Conservation (phyloP, 2,797 vertebrate species). For the Pteronotus mesoamericanus region DNA sequence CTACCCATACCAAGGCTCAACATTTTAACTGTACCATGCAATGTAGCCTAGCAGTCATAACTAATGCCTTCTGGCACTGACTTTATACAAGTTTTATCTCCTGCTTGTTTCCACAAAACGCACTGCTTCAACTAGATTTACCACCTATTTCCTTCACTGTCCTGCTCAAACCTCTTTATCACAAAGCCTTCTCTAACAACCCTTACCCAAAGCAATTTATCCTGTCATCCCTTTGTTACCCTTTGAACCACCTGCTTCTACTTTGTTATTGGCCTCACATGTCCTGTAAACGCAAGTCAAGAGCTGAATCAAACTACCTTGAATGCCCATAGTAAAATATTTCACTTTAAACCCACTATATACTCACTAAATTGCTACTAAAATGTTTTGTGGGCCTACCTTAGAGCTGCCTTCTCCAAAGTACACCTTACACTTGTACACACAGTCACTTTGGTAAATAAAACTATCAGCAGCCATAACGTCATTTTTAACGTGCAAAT, state of each 20-base stretch:
- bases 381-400: not conserved
- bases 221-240: not conserved
- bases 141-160: not conserved
- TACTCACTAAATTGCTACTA: not conserved
- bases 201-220: not conserved
- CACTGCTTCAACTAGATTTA: not conserved
- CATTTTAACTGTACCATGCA: not conserved
- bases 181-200: not conserved
- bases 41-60: not conserved
- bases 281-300: not conserved
- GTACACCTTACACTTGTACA: not conserved
- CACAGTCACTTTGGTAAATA: not conserved
- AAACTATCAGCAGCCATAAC: not conserved
- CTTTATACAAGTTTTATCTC: not conserved
- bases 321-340: not conserved
- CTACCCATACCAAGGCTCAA: not conserved
- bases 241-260: not conserved
- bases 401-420: not conserved
- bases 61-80: not conserved
- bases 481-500: not conserved
- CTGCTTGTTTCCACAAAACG: slow-evolving; percentile 24
- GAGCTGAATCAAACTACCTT: not conserved
- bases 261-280: not conserved
- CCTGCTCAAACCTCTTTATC: not conserved
- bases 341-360: not conserved